phyloP scores from a whole-genome alignment of 2,113 vertebrate genomes.

The Alosa alosa region DNA sequence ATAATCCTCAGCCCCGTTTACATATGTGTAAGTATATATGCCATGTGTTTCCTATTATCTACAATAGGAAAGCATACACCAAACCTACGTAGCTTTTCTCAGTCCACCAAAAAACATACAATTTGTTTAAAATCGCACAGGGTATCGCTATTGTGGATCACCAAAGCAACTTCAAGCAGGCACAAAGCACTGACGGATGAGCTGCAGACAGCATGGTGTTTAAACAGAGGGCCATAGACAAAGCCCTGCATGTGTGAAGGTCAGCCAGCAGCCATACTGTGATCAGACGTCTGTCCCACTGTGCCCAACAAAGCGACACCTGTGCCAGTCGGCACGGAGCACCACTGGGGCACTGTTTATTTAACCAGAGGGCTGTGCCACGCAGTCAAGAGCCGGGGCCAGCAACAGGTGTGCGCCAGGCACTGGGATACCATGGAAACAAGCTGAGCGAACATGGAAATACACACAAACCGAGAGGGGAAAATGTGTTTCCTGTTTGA shows the following conservation, averaged over 20 bases:
- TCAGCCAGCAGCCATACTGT: background rate
- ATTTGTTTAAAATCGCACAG: background rate
- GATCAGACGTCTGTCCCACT: slow-evolving; percentile 1
- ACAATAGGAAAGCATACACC: background rate
- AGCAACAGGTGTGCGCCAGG: slow-evolving; percentile 40
- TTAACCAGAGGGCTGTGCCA: background rate
- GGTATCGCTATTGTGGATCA: background rate
- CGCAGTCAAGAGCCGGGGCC: background rate
- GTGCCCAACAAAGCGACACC: slow-evolving; percentile 18
- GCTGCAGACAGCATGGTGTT: background rate
- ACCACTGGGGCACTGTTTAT: slow-evolving; percentile 1
- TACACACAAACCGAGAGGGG: slow-evolving; percentile 34
- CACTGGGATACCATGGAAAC: slow-evolving; percentile 48
- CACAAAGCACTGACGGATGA: background rate
- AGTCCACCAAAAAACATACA: background rate
- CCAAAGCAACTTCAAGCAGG: background rate
- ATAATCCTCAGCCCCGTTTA: background rate
- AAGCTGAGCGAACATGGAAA: slow-evolving; percentile 39
- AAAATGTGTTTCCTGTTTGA: background rate
- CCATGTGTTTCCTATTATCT: background rate
- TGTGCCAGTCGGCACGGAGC: background rate
- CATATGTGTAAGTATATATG: background rate
- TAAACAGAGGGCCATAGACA: background rate
- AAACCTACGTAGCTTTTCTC: background rate
- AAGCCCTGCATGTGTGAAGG: background rate